Base-by-base conservation (phyloP, 2,888 invertebrate genomes). In the Polydrusus cervinus region DNA sequence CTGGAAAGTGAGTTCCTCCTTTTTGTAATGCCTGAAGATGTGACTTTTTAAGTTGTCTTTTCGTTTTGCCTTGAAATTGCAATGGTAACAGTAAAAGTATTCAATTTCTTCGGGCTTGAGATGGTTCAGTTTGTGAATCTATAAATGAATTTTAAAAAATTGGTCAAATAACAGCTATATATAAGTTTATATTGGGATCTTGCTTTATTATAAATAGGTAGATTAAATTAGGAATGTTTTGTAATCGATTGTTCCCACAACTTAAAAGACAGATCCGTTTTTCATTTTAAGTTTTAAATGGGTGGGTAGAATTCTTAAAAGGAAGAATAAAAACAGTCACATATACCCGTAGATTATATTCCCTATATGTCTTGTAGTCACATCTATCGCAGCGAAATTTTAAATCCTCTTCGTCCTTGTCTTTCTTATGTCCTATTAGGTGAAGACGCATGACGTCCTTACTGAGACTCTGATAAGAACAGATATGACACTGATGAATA, bases 81-180 rank as follows among this genome's bases (percentile, higher is more conserved):
- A 67, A 18, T 67, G 67, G 38, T 51, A 53, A 49, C 67, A 67
- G 53, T 51, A 67, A n/a, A 67, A 67, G 34, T 66, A 66, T 7
- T 66, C 8, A 8, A 66, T 38, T 49, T 66, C 30, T 11, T 51
- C 51, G 0, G 66, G 66, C 18, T 47, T 47, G 8, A 51, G 34
- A 66, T 66, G 66, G 5, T 66, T 66, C 1, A 66, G 51, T 34
- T 66, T 51, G 34, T 66, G 66, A 25, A 66, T 34, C 66, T 66
- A 25, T n/a, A 66, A 51, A 51, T 66, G 3, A 25, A 3, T n/a
- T 25, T 3, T 3, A 25, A 25, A 25, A 25, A 25, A 25, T 25
- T 5, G 25, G 25, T 25, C 25, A 25, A 25, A 1, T 25, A 25
- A 3, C 3, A 9, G 40, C 7, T 8, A 40, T n/a, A n/a, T n/a